Evolutionary conservation across 2,113 vertebrate species (phyloP), one percentile per base, ranked within the genome.

Genomic region (Suricata suricatta): DNA sequence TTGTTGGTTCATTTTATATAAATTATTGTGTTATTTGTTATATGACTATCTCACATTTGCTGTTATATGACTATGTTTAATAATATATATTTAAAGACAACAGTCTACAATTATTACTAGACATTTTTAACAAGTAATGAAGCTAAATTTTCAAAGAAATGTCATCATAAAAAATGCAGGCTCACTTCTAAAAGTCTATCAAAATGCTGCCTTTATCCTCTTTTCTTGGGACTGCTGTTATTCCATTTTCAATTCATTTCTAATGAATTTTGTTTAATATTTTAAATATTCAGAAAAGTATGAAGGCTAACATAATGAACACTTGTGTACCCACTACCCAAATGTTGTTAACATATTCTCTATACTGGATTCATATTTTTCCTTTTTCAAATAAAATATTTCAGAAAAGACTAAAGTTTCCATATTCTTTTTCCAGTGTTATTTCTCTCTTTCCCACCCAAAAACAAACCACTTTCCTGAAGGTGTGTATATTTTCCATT

Each of bases 241-340:
- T 88, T 90, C 35, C 35, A 72, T 57, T 80, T 82, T 80, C 11
- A 97, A 92, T 88, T 64, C n/a, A 84, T 85, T 92, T 80, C 38
- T 85, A 60, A 77, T 47, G 64, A 94, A 57, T 76, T 95, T 71
- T 52, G 50, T 50, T 5, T 19, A 86, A 81, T 77, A 89, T 15
- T 93, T 86, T 54, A 86, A 86, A 50, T 31, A 85, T 93, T 92
- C 87, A 91, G 29, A 77, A 54, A 93, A 95, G 3, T 76, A 66
- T 57, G 47, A 91, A 93, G 83, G 14, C 50, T 77, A 82, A 64
- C 52, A 71, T 66, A 82, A 88, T 68, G 71, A 96, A 66, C 27
- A 96, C 15, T 25, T 82, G 50, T 38, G 60, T 81, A 44, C 31
- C 23, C 35, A 71, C 6, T 63, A 89, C 44, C 11, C 69, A 93